phyloP scores from a whole-genome alignment of 2,797 vertebrate species.

The Anguilla obscura region DNA sequence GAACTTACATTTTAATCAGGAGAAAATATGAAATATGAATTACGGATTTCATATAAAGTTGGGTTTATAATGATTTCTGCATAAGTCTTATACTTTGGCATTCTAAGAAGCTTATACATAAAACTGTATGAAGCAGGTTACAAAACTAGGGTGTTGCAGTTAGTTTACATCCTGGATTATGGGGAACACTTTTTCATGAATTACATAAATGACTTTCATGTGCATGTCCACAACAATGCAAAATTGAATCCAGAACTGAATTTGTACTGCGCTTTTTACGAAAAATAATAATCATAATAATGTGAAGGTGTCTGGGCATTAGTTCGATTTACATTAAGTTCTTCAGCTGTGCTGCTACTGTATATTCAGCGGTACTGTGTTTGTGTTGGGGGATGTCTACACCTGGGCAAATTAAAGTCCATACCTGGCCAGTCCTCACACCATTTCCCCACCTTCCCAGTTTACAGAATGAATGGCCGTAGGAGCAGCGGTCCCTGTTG shows the following conservation, averaged over 20 bases:
- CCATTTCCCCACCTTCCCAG: conserved; percentile 5
- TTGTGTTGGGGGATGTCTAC: conserved; percentile 7
- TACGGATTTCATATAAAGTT: conserved; percentile 79
- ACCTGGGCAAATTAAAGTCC: neutral
- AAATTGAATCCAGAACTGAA: neutral
- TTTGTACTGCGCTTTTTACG: neutral
- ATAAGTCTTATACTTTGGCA: conserved; percentile 74
- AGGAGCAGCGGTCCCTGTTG: neutral
- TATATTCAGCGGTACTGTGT: conserved; percentile 14
- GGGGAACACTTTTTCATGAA: conserved; percentile 46
- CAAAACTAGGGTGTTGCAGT: conserved; percentile 71
- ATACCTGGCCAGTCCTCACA: neutral
- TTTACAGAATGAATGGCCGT: neutral
- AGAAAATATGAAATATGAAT: conserved; percentile 77
- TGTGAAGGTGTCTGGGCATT: neutral
- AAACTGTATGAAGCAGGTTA: conserved; percentile 71
- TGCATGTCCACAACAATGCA: neutral
- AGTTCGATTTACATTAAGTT: neutral
- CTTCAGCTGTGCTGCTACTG: neutral
- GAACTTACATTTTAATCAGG: conserved; percentile 81
- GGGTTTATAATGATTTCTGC: conserved; percentile 72
- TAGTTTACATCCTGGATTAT: conserved; percentile 71
- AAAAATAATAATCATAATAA: neutral
- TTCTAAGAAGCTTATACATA: conserved; percentile 79
- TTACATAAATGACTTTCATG: conserved; percentile 29